Evolutionary conservation across 2,113 vertebrate genomes (phyloP), one percentile per base, ranked within the genome.

Genomic region (Pelusios castaneus): DNA sequence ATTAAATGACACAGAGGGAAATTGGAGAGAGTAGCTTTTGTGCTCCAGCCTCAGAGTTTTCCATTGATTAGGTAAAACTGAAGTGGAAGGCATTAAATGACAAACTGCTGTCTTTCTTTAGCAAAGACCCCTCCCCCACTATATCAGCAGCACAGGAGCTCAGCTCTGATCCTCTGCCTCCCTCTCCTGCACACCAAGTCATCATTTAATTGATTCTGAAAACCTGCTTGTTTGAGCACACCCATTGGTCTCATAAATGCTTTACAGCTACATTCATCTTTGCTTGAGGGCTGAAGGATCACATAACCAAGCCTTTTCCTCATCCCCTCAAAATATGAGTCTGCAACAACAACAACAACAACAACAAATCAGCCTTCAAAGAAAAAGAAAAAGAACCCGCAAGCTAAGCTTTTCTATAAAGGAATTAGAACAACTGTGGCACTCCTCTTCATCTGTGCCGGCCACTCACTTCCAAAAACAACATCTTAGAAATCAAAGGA

Each of bases 241-340:
- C 91, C 89, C 95, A 58, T 73, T 87, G 94, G 96, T 55, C 96
- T 96, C 95, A 78, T 94, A 94, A 94, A 95, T 73, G 86, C 55
- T 67, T 85, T 51, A 31, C 0, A 0, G 77, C 84, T 92, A 91
- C 94, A 93, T 88, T 76, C 2, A 0, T 38, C 88, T 83, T 84
- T 80, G 83, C 95, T 91, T 80, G 80, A 51, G 91, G 41, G 94
- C 34, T 93, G 84, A 58, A 85, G 49, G 75, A 90, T 77, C 80
- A 92, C 49, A 49, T n/a, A 38, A 25, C 34, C 3, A 1, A 95
- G 41, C 38, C 52, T 43, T 84, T 51, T 19, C 54, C 76, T 75
- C 80, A 88, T 10, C 0, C 12, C 60, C 49, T 52, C 34, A 85
- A 77, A 86, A 89, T 10, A 89, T 0, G 0, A 87, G n/a, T 45